Percentiles rank a stretch among this genome's conserved stretches.
Conservation (phyloP, 2,888 invertebrate species). For the Polydrusus pterygomalis region DNA sequence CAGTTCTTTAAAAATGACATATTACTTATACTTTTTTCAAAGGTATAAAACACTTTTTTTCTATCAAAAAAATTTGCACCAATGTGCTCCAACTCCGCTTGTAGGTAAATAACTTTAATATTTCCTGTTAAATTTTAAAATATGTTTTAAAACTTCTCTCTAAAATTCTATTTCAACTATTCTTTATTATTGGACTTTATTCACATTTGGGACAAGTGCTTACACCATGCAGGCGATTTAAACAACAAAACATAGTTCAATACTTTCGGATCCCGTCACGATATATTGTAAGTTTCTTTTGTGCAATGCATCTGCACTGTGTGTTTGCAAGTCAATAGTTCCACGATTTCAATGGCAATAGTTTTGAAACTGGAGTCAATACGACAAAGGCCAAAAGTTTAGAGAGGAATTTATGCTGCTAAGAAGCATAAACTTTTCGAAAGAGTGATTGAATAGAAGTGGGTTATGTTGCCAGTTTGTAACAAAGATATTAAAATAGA, state of each 20-base stretch:
- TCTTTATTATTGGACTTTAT: neutral
- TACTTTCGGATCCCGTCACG: neutral
- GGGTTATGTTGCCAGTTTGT: neutral
- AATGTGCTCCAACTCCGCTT: too few species aligned
- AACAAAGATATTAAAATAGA: too few species aligned
- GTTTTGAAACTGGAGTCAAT: conserved; percentile 28
- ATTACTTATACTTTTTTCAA: too few species aligned
- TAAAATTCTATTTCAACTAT: too few species aligned
- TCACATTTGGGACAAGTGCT: neutral
- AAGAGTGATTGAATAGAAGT: neutral
- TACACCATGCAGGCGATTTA: neutral
- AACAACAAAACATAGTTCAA: conserved; percentile 17
- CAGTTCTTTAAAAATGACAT: too few species aligned
- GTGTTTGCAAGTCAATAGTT: conserved; percentile 26
- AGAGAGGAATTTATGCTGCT: conserved; percentile 19
- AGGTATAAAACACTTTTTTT: too few species aligned
- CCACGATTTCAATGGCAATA: conserved; percentile 23
- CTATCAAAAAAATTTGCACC: too few species aligned
- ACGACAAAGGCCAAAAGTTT: conserved; percentile 10
- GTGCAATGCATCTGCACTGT: conserved; percentile 26
- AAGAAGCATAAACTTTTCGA: conserved; percentile 1
- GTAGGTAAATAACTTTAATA: too few species aligned
- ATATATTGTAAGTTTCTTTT: conserved; percentile 23
- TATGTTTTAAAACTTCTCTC: too few species aligned
- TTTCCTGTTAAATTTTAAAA: too few species aligned